A percentile compares a stretch with the other conserved stretches of the same genome.
These are phyloP conservation scores for Manduca sexta DNA, from an alignment of 1,140 invertebrate genomes.

Conservation along the genomic window DNA sequence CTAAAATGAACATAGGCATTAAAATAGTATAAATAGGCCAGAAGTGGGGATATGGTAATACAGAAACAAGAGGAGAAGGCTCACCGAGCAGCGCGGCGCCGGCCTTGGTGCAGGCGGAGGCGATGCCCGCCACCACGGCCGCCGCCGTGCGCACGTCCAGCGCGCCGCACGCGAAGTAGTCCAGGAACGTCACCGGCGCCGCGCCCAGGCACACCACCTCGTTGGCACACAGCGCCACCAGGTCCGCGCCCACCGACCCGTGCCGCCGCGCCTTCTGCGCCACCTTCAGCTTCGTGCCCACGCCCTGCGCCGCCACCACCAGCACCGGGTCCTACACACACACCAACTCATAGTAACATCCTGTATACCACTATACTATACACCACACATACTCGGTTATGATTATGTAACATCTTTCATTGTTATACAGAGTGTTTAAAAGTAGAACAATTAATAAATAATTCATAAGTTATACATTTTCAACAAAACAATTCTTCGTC, in stretches of 20 bases:
- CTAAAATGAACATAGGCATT: no score
- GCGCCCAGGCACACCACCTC: constrained; percentile 96
- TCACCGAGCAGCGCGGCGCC: constrained; percentile 81
- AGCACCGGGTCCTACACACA: constrained; percentile 83
- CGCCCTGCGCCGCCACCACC: constrained; percentile 96
- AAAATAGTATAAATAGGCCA: no score
- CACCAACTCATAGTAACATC: no score
- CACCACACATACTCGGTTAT: no score
- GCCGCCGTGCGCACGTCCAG: constrained; percentile 82
- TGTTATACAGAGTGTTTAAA: no score
- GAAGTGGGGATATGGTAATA: no score
- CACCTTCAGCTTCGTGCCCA: constrained; percentile 97
- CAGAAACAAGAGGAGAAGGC: no score
- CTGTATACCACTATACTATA: no score
- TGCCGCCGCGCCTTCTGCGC: constrained; percentile 87
- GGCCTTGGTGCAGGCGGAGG: constrained; percentile 86
- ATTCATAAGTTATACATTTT: no score
- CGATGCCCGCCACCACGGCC: constrained; percentile 86
- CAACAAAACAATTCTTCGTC: no score
- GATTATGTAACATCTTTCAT: no score
- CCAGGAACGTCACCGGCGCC: constrained; percentile 94
- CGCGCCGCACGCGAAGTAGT: constrained; percentile 94
- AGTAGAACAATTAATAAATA: no score
- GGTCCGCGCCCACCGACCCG: constrained; percentile 91
- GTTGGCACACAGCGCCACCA: constrained; percentile 99